Evolutionary conservation across 2,888 invertebrate genomes (phyloP), one percentile per base, ranked within the genome.

Genomic region (Drosophila monieri): DNA sequence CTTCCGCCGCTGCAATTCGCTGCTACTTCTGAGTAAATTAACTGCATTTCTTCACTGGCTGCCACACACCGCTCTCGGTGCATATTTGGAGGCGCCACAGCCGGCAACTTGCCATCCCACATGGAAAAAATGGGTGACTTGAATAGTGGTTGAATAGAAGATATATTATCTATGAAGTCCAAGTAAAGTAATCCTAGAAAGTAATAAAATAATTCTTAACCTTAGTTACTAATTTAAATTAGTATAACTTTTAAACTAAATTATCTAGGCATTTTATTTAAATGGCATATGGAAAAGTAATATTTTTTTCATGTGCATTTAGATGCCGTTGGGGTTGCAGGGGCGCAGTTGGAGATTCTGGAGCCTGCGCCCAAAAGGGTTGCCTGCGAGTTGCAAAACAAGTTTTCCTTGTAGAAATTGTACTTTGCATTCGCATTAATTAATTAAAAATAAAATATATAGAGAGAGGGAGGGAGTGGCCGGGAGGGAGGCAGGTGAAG

Each of bases 371-470:
- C 73, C 71, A 75, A 87, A 69, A 76, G 79, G 85, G 83, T 86
- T 74, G 86, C 66, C 65, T 69, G 56, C 44, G 53, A 73, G 88
- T 83, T 87, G 79, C 83, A 77, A 79, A 80, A 86, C 86, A 89
- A 89, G 89, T 89, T 84, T 85, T 78, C 83, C 89, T 89, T 89
- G 89, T 89, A 89, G 89, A 89, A 89, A 86, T 85, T 74, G 84
- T 89, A 88, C 88, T 87, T 88, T 89, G 85, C 89, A 84, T 88
- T 89, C 89, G 80, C 89, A 88, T 89, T 89, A 88, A 88, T 89
- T 89, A 89, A 88, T 88, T 88, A 89, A 89, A 89, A 88, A 88
- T 83, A 88, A 88, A 88, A 88, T 76, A 88, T 81, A 84, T 61
- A 62, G 53, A 56, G 52, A 27, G 56, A 23, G 48, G 32, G 52